Evolutionary conservation across 2,888 invertebrate species (phyloP), one percentile per base, ranked within the genome.

Genomic region (Horisme vitalbata): DNA sequence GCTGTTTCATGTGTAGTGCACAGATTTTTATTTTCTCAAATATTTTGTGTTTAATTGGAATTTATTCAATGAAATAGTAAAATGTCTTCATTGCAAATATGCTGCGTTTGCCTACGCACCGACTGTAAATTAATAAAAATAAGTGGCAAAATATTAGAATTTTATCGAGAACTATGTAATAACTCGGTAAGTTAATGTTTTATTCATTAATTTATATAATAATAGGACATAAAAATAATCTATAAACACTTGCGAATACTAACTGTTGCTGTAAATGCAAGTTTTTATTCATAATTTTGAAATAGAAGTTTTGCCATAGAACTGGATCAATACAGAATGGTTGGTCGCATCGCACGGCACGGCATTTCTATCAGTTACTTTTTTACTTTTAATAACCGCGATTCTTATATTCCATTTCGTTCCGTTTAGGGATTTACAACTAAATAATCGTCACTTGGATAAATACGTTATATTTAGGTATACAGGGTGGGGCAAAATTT

Each of bases 141-240:
- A 20, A 38, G 26, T 10, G 45, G 45, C 12, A 44, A 24, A 27
- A 24, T 41, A 3, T n/a, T 41, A 4, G 27, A 49, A 14, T 52
- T 51, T 38, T 52, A 35, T 26, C 27, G 49, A 44, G 51, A 52
- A 49, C 48, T 52, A 1, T 52, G 48, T 26, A 39, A 52, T 35
- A 38, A 41, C 6, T 31, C 37, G 3, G 55, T 55, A 33, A 52
- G 55, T 44, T 12, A 5, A 10, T n/a, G n/a, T 18, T 32, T 4
- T 8, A 6, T 9, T 4, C n/a, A n/a, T n/a, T n/a, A n/a, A n/a
- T n/a, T n/a, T n/a, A n/a, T n/a, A n/a, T n/a, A n/a, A n/a, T n/a
- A n/a, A n/a, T n/a, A n/a, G n/a, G n/a, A n/a, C n/a, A n/a, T n/a
- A n/a, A n/a, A n/a, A n/a, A n/a, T n/a, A n/a, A n/a, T n/a, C n/a